These are phyloP conservation scores for Tridacna crocea DNA, from an alignment of 2,888 invertebrate genomes.

Conservation along the genomic window DNA sequence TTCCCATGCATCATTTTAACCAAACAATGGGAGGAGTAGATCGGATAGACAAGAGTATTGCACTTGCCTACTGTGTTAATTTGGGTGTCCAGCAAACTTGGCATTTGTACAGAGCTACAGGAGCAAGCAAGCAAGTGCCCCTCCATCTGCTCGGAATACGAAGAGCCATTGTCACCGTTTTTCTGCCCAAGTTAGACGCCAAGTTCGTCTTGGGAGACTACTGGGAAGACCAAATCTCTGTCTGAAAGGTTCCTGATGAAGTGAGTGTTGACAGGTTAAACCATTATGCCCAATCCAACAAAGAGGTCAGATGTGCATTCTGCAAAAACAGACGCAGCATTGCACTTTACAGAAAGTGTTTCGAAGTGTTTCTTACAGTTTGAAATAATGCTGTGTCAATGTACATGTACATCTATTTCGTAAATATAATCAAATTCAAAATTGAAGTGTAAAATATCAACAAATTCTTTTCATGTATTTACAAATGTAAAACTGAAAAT, in stretches of 20 bases:
- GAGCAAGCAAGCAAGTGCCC: background rate
- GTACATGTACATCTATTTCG: background rate
- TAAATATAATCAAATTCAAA: background rate
- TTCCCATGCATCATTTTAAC: slow-evolving; percentile 32
- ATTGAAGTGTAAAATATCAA: background rate
- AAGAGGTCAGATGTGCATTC: slow-evolving; percentile 7
- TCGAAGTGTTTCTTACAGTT: background rate
- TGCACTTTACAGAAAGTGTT: background rate
- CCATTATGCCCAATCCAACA: background rate
- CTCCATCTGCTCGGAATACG: slow-evolving; percentile 10
- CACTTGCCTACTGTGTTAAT: background rate
- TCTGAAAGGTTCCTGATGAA: background rate
- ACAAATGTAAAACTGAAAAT: too few relatives aligned
- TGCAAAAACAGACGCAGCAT: background rate
- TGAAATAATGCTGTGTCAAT: background rate
- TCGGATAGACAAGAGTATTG: slow-evolving; percentile 40
- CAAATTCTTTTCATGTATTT: too few relatives aligned
- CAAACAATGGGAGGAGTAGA: slow-evolving; percentile 43
- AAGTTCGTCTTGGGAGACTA: slow-evolving; percentile 1
- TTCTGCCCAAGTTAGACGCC: slow-evolving; percentile 4
- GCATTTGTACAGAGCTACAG: slow-evolving; percentile 14
- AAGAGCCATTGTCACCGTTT: slow-evolving; percentile 2
- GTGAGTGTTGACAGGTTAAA: background rate
- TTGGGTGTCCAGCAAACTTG: slow-evolving; percentile 9
- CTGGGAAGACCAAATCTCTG: background rate